Percentiles rank a stretch among this genome's conserved stretches.
phyloP scores from a whole-genome alignment of 2,888 invertebrate genomes.

The Hydroisotoma schaefferi region DNA sequence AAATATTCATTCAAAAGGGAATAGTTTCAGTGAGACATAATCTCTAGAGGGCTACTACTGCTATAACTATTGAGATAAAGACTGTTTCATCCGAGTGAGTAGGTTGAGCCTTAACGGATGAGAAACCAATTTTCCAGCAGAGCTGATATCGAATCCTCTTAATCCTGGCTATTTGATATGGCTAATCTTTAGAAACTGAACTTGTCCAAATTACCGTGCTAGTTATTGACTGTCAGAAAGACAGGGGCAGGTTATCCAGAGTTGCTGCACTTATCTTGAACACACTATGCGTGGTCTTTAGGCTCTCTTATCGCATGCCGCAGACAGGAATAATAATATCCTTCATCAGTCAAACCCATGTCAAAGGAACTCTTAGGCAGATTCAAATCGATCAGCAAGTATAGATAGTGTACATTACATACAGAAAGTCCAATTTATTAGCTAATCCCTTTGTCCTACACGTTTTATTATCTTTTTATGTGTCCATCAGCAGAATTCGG shows the following conservation, averaged over 20 bases:
- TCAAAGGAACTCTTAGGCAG: not conserved
- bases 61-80: too few relatives aligned
- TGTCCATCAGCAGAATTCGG: too few relatives aligned
- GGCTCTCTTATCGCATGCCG: not conserved
- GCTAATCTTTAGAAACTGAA: slow-evolving; percentile 20
- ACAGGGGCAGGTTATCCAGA: slow-evolving; percentile 4
- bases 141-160: slow-evolving; percentile 9
- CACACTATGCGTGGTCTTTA: slow-evolving; percentile 1
- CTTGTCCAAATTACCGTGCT: slow-evolving; percentile 8
- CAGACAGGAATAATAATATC: slow-evolving; percentile 1
- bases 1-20: not conserved
- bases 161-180: slow-evolving; percentile 9
- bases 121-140: slow-evolving; percentile 10
- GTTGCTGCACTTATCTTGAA: slow-evolving; percentile 17
- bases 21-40: too few relatives aligned
- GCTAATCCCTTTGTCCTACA: slow-evolving; percentile 3
- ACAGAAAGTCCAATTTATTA: not conserved
- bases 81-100: not conserved
- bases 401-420: slow-evolving; percentile 2
- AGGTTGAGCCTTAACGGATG: slow-evolving; percentile 2
- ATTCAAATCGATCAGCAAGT: not conserved
- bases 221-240: not conserved
- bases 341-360: slow-evolving; percentile 1
- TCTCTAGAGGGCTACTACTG: too few relatives aligned
- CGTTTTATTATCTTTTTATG: too few relatives aligned